phyloP scores from a whole-genome alignment of 2,113 vertebrate species.

The Poecile atricapillus region DNA sequence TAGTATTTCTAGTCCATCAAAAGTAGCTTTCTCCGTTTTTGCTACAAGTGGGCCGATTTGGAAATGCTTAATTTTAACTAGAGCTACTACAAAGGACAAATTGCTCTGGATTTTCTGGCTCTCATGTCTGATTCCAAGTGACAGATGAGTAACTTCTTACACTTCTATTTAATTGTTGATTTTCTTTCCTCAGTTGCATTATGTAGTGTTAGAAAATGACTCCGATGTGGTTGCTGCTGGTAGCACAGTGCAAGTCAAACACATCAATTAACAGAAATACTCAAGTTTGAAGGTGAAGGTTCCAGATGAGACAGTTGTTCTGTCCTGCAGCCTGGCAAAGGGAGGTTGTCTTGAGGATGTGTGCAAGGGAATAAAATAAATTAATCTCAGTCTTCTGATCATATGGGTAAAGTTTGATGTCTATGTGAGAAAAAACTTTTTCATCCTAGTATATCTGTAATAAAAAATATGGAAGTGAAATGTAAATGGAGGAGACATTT shows the following conservation, averaged over 20 bases:
- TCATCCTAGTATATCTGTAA: rapidly evolving
- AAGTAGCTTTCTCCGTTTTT: not conserved
- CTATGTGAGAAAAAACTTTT: not conserved
- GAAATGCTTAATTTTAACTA: not conserved
- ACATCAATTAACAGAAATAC: not conserved
- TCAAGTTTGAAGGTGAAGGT: not conserved
- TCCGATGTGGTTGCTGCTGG: not conserved
- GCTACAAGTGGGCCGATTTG: not conserved
- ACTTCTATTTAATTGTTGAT: not conserved
- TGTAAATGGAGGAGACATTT: not conserved
- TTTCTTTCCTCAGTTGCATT: not conserved
- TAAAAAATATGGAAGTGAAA: not conserved
- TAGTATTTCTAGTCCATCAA: not conserved
- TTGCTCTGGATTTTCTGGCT: not conserved
- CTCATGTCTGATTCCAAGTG: not conserved
- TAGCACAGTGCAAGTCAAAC: not conserved
- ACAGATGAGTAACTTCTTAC: not conserved
- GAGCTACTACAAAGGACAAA: not conserved
- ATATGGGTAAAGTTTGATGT: rapidly evolving
- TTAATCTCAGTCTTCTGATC: rapidly evolving
- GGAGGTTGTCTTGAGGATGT: not conserved
- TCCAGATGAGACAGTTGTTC: not conserved
- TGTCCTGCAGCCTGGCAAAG: not conserved
- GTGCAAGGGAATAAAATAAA: not conserved
- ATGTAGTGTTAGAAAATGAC: not conserved